Base-by-base conservation (phyloP, 2,888 invertebrate genomes). In the Epinotia nisella region DNA sequence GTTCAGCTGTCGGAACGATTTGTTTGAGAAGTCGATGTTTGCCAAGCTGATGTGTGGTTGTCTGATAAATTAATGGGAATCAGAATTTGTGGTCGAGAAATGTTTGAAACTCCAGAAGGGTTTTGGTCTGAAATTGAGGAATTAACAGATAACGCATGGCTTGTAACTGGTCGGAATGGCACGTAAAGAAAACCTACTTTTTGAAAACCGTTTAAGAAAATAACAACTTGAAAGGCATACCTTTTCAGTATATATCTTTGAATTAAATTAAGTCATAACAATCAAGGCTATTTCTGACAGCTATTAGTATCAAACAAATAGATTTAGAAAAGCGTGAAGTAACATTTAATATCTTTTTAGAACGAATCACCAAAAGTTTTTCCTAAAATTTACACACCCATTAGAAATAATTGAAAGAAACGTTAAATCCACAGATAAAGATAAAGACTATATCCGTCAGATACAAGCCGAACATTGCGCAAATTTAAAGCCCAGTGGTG, bases 401-500 rank as follows among this genome's bases (percentile, higher is more conserved):
- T 62, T 55, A 41, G 59, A 19, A n/a, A 21, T 69, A 73, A 71
- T 58, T 65, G 49, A 41, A 65, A 65, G 64, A 56, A 39, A 51
- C 49, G 61, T 58, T 72, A 59, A 73, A 69, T 29, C 51, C 51
- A 53, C 39, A 66, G 66, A 66, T 62, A 62, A 61, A 61, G 61
- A 60, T 65, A 65, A 65, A 66, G 59, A 53, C 62, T 68, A 69
- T 73, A 73, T 73, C 68, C 73, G 68, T 69, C 73, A 73, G 73
- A 24, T 51, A 21, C 73, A 73, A 85, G 81, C 81, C 83, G 78
- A 83, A 84, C 80, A 81, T 82, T 78, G 81, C 77, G 81, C 80
- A 82, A 84, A 84, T 84, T 83, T 83, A 82, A 85, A 80, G 81
- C 85, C 83, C 82, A 78, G 76, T 79, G 81, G 82, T 82, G 82